Evolutionary conservation across 37 sponge, comb jelly and placozoan species (phyloP).

Genomic region (Dysidea cf. avara): DNA sequence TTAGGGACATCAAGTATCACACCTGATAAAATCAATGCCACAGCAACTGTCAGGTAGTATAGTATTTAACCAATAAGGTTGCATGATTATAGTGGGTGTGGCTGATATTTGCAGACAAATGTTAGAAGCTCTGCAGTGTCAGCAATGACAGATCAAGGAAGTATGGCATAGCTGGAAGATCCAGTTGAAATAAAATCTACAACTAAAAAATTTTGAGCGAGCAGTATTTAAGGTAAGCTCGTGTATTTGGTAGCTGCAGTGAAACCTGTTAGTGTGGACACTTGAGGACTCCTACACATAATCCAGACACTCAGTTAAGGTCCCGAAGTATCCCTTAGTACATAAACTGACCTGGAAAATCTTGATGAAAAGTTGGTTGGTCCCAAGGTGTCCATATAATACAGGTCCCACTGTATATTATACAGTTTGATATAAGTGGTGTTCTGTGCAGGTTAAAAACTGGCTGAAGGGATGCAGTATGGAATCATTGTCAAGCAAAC

Average conservation of each 20-base stretch:
- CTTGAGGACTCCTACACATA: too few species aligned
- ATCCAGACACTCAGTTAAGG: too few species aligned
- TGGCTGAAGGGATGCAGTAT: conserved; percentile 69
- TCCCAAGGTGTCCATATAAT: too few species aligned
- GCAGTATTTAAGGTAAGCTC: conserved; percentile 43
- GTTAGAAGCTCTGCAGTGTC: conserved; percentile 44
- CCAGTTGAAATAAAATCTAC: conserved; percentile 47
- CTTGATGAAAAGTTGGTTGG: too few species aligned
- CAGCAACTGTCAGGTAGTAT: conserved; percentile 39
- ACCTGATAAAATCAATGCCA: conserved; percentile 76
- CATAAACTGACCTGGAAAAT: too few species aligned
- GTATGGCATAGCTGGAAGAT: conserved; percentile 51
- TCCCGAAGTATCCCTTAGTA: too few species aligned
- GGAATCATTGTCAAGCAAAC: conserved; percentile 40
- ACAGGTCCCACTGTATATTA: too few species aligned
- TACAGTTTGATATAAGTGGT: not conserved
- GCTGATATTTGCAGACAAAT: too few species aligned
- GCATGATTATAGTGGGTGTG: too few species aligned
- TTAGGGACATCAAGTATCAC: conserved; percentile 55
- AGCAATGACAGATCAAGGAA: conserved; percentile 49
- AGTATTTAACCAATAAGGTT: too few species aligned
- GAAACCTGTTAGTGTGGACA: too few species aligned
- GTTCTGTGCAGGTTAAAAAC: conserved; percentile 11
- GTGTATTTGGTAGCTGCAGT: not conserved
- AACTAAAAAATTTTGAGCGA: conserved; percentile 63